phyloP scores from a whole-genome alignment of 2,888 invertebrate species.

The Brenthis hecate region DNA sequence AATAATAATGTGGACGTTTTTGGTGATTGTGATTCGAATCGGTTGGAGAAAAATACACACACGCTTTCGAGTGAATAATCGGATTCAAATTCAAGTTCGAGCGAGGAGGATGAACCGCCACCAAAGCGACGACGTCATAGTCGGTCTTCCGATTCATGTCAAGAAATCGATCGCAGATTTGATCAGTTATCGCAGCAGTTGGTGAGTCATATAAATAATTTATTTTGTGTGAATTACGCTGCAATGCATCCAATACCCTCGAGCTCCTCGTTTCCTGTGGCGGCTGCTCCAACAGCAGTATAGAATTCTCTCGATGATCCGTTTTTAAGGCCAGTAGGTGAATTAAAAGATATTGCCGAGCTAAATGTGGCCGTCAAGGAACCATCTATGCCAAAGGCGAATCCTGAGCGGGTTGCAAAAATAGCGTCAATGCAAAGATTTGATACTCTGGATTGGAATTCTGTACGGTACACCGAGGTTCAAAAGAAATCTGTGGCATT shows the following conservation, averaged over 20 bases:
- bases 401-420: slow-evolving; percentile 27
- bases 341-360: slow-evolving; percentile 15
- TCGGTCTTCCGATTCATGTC: neutral
- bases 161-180: slow-evolving; percentile 30
- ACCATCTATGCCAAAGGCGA: slow-evolving; percentile 16
- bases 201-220: slow-evolving; percentile 34
- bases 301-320: too few relatives aligned
- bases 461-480: slow-evolving; percentile 29
- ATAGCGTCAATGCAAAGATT: slow-evolving; percentile 26
- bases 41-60: too few relatives aligned
- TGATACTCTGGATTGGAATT: slow-evolving; percentile 33
- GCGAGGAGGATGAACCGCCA: neutral
- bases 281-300: neutral
- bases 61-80: too few relatives aligned
- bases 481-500: slow-evolving; percentile 36
- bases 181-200: slow-evolving; percentile 31
- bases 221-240: neutral
- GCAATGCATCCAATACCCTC: neutral
- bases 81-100: too few relatives aligned
- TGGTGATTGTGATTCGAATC: too few relatives aligned
- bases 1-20: too few relatives aligned
- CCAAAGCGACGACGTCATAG: neutral
- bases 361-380: slow-evolving; percentile 22
- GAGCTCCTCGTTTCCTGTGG: neutral
- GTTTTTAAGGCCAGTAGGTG: too few relatives aligned